Evolutionary conservation across 1,140 invertebrate species (phyloP).

Genomic region (Anoplolepis gracilipes): DNA sequence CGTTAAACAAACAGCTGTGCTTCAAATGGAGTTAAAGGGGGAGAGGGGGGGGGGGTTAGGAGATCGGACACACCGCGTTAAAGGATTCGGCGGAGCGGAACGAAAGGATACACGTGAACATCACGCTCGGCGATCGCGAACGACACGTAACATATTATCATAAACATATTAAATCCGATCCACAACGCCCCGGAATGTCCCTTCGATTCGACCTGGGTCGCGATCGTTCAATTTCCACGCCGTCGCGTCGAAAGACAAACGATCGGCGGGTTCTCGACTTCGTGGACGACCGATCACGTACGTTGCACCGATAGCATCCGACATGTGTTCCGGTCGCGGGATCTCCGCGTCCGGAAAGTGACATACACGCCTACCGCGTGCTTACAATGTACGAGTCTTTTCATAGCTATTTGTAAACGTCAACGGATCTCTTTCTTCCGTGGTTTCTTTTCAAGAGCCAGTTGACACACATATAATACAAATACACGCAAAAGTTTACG

Average conservation of each 20-base stretch:
- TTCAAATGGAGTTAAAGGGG: not conserved
- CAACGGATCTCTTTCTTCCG: slow-evolving; percentile 5
- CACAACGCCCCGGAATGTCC: not conserved
- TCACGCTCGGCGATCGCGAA: slow-evolving; percentile 46
- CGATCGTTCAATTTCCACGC: slow-evolving; percentile 60
- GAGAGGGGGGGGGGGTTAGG: not conserved
- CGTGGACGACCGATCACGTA: not conserved
- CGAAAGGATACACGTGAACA: slow-evolving; percentile 53
- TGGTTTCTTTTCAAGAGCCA: slow-evolving; percentile 16
- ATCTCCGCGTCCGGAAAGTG: slow-evolving; percentile 24
- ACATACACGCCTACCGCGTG: slow-evolving; percentile 37
- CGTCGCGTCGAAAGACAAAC: slow-evolving; percentile 48
- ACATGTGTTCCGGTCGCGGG: slow-evolving; percentile 39
- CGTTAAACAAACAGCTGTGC: slow-evolving; percentile 25
- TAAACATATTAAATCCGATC: slow-evolving; percentile 58
- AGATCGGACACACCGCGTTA: slow-evolving; percentile 17
- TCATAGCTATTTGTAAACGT: slow-evolving; percentile 59
- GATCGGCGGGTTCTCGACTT: slow-evolving; percentile 32
- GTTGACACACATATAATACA: not conserved
- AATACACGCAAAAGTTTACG: not conserved
- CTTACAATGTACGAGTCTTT: slow-evolving; percentile 44
- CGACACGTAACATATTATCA: slow-evolving; percentile 53
- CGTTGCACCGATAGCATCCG: slow-evolving; percentile 49
- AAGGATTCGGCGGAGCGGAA: slow-evolving; percentile 31
- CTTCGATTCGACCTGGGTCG: not conserved